These are phyloP conservation scores for Hippotragus niger DNA, from an alignment of 2,113 vertebrate species.

Conservation along the genomic window DNA sequence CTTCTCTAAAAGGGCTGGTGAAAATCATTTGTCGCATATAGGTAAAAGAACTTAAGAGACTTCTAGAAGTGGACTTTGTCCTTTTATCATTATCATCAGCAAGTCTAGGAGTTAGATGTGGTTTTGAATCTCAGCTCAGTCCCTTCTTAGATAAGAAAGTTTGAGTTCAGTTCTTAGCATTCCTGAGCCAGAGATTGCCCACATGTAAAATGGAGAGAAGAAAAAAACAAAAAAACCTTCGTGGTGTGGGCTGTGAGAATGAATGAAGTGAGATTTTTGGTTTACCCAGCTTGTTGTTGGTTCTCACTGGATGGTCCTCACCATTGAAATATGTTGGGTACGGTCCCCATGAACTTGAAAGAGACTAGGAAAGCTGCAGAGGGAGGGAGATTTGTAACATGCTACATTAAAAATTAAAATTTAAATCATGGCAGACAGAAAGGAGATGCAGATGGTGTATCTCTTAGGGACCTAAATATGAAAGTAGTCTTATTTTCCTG, in stretches of 20 bases:
- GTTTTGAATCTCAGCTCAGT: neutral
- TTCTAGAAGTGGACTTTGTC: neutral
- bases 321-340: neutral
- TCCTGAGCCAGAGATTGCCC: neutral
- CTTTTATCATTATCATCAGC: neutral
- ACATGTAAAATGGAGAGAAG: neutral
- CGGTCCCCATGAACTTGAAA: neutral
- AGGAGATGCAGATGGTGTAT: neutral
- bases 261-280: neutral
- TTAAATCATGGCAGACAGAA: neutral
- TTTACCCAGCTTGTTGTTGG: neutral
- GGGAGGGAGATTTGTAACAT: neutral
- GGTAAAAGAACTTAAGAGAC: neutral
- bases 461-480: neutral
- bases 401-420: neutral
- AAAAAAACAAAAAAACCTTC: too few relatives aligned
- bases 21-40: neutral
- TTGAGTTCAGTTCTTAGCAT: neutral
- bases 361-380: neutral
- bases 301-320: neutral
- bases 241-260: neutral
- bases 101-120: neutral
- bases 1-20: neutral
- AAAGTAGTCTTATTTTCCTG: neutral
- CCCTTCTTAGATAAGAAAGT: neutral